Percentiles rank a stretch among this genome's conserved stretches.
Evolutionary conservation across 2,888 invertebrate species (phyloP).

Genomic region (Leptodirus hochenwartii): DNA sequence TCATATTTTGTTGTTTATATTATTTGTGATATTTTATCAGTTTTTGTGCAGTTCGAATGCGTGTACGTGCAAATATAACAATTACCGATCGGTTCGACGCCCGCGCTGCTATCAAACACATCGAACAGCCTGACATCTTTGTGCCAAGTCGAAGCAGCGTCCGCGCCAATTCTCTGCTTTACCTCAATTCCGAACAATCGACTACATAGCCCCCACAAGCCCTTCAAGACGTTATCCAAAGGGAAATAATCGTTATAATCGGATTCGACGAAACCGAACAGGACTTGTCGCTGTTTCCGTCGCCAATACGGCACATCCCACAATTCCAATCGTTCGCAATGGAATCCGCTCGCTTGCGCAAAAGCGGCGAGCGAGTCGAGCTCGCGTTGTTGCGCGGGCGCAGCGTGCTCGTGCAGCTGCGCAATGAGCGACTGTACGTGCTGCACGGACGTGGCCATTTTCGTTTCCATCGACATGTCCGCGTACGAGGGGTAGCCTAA

Average conservation of each 20-base stretch:
- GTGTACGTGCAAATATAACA: too few species aligned
- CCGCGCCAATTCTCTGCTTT: conserved; percentile 42
- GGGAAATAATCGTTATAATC: conserved; percentile 68
- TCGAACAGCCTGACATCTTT: conserved; percentile 70
- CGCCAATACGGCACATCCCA: conserved; percentile 86
- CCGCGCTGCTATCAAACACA: too few species aligned
- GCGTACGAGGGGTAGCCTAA: conserved; percentile 65
- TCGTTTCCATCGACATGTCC: conserved; percentile 84
- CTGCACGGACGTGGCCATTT: conserved; percentile 70
- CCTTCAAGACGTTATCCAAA: conserved; percentile 57
- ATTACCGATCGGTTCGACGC: too few species aligned
- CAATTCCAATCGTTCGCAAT: conserved; percentile 40
- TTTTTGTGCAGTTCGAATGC: too few species aligned
- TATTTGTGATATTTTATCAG: too few species aligned
- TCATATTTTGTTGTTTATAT: too few species aligned
- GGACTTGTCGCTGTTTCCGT: conserved; percentile 47
- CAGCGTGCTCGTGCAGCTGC: conserved; percentile 45
- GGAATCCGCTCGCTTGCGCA: conserved; percentile 53
- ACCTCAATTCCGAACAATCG: conserved; percentile 63
- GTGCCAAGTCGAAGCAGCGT: conserved; percentile 61
- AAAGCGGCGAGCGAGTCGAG: conserved; percentile 51
- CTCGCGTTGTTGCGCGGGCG: conserved; percentile 59
- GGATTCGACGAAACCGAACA: conserved; percentile 52
- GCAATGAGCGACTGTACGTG: conserved; percentile 54
- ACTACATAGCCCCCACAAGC: conserved; percentile 57